A percentile compares a stretch with the other conserved stretches of the same genome.
Conservation (phyloP, 2,797 vertebrate genomes). For the Manis pentadactyla region DNA sequence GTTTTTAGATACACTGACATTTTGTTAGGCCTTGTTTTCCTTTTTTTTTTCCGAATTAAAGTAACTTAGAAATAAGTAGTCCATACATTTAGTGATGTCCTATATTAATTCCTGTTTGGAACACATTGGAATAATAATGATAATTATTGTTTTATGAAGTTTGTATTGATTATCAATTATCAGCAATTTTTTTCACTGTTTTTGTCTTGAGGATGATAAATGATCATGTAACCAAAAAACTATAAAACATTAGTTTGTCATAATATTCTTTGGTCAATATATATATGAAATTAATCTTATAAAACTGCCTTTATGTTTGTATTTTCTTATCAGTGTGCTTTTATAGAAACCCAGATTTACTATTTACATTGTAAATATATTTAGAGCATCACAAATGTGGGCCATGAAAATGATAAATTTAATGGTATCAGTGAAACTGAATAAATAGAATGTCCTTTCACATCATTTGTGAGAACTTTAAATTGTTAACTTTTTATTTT, state of each 20-base stretch:
- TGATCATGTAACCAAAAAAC: background rate
- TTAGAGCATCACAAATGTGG: background rate
- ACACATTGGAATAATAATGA: background rate
- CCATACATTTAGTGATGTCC: background rate
- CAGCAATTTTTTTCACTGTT: background rate
- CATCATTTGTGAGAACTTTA: background rate
- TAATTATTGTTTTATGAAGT: background rate
- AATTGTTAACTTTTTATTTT: background rate
- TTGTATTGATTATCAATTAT: background rate
- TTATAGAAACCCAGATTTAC: background rate
- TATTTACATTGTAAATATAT: background rate
- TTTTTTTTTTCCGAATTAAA: slow-evolving; percentile 18
- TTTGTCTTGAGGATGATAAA: slow-evolving; percentile 10
- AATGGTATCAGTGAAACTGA: background rate
- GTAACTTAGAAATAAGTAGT: background rate
- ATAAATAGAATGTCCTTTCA: background rate
- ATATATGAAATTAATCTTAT: background rate
- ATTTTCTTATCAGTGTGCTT: background rate
- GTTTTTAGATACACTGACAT: background rate
- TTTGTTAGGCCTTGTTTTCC: background rate
- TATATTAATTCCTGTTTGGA: background rate
- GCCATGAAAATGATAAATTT: background rate
- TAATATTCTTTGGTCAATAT: background rate
- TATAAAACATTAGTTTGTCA: background rate
- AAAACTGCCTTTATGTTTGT: background rate